Evolutionary conservation across 2,888 invertebrate species (phyloP), one percentile per base, ranked within the genome.

Genomic region (Lingula anatina): DNA sequence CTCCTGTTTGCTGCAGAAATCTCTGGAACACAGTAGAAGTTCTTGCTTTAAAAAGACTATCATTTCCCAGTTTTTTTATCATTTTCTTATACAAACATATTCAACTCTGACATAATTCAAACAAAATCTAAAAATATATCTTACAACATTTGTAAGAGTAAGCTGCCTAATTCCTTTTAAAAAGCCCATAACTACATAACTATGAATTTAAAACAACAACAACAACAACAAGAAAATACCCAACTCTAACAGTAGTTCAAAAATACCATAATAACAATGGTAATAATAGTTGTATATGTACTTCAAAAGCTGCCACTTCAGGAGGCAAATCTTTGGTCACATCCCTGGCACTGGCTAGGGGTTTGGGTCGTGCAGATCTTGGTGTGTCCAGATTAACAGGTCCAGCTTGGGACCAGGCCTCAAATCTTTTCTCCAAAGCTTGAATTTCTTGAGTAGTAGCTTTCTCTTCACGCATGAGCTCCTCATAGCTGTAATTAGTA

Each of bases 281-380:
- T 20, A 2, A 9, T 31, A 23, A 37, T 39, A 24, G 36, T 5
- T 9, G 24, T 39, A 20, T 20, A 12, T n/a, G 18, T 53, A 73
- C 74, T 65, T 75, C 71, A 61, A 73, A 73, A 2, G 68, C 65
- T 24, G 70, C 70, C 3, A 75, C 74, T 62, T 75, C 74, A 20
- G 70, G 68, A 18, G 73, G 73, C 4, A 75, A 56, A 52, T 72
- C 69, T 44, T 70, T 68, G 2, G 65, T 65, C 3, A 69, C 56
- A 49, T 73, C 70, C 47, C 66, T 59, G n/a, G 68, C 66, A 55
- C 63, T 66, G 20, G 67, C 54, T 25, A 65, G 48, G 20, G 67
- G 64, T 44, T 59, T 64, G n/a, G n/a, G n/a, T 24, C 44, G 44
- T n/a, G 27, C 31, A 18, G 44, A 38, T 35, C 51, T 48, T n/a